A percentile compares a stretch with the other conserved stretches of the same genome.
These are phyloP conservation scores for Subanguina moxae DNA, from an alignment of 1,140 invertebrate genomes.

Conservation along the genomic window DNA sequence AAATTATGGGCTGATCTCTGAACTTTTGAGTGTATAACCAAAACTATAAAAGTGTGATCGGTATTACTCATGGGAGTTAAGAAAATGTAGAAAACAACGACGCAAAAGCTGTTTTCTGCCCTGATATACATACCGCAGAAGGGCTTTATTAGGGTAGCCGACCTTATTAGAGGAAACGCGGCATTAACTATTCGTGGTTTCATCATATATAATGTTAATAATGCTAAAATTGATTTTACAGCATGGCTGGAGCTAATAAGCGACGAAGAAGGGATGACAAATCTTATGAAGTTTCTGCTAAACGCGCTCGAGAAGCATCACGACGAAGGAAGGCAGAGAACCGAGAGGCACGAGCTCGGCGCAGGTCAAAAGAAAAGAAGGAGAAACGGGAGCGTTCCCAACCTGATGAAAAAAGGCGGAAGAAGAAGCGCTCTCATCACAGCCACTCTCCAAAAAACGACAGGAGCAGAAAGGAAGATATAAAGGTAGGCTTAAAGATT, in stretches of 20 bases:
- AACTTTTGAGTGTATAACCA: too few species aligned
- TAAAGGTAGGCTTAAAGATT: too few species aligned
- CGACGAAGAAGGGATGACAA: not conserved
- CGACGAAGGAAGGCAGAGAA: constrained; percentile 9
- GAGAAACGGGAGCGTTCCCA: not conserved
- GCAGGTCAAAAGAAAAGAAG: not conserved
- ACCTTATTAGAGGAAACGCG: too few species aligned
- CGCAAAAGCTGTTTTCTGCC: too few species aligned
- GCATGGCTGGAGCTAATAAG: constrained; percentile 9
- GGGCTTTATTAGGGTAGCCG: too few species aligned
- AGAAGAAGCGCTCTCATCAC: not conserved
- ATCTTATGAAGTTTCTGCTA: not conserved
- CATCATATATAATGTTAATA: too few species aligned
- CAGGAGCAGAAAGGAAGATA: constrained; percentile 5
- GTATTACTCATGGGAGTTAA: too few species aligned
- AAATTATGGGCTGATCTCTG: too few species aligned
- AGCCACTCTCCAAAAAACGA: constrained; percentile 3
- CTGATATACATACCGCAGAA: too few species aligned
- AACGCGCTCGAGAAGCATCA: constrained; percentile 5
- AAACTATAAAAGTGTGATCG: too few species aligned
- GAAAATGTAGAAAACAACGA: too few species aligned
- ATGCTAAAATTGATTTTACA: not conserved
- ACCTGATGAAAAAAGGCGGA: not conserved
- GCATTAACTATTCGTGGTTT: too few species aligned
- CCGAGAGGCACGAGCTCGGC: constrained; percentile 4